Base-by-base conservation (phyloP, 1,140 invertebrate genomes). In the Heliconius melpomene region DNA sequence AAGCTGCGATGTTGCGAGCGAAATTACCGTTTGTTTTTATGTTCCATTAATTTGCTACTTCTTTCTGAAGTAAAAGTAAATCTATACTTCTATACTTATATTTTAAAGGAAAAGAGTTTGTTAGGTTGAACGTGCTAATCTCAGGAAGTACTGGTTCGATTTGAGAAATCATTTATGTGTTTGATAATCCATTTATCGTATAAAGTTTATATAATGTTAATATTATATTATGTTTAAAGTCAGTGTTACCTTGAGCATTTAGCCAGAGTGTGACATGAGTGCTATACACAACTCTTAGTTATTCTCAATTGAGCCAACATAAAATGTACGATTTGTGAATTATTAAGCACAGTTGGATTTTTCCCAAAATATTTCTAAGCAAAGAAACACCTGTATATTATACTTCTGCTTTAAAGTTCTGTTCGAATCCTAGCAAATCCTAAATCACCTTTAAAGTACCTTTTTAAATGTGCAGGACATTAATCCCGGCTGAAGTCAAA, bases 1-100 rank as follows among this genome's bases (percentile, higher is more conserved):
- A 84, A 84, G 36, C 72, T 70, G 79, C 73, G 79, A 78, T 72
- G 75, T 79, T 81, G 71, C 78, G 75, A 79, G 57, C 71, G 79
- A 80, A 84, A 82, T 82, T 84, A 79, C 77, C 76, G 29, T 72
- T 40, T 40, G 71, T 72, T 72, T 72, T 72, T 72, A 38, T 72
- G 36, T 72, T 72, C 71, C 36, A 72, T 72, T 72, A 40, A 38
- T 72, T 72, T 40, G 9, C 11, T n/a, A 66, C 26, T 66, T 13
- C 60, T 29, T 66, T 66, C 60, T 66, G 26, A 29, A 66, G 23
- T 23, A 29, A 66, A 66, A 66, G 9, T 66, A 66, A 26, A 66
- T 66, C 7, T 52, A 52, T 20, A 18, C 50, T 52, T 52, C 2
- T 52, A 52, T 52, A 52, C 50, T 52, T 18, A 20, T 52, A 52